phyloP scores from a whole-genome alignment of 2,797 vertebrate species.

The Carcharodon carcharias region DNA sequence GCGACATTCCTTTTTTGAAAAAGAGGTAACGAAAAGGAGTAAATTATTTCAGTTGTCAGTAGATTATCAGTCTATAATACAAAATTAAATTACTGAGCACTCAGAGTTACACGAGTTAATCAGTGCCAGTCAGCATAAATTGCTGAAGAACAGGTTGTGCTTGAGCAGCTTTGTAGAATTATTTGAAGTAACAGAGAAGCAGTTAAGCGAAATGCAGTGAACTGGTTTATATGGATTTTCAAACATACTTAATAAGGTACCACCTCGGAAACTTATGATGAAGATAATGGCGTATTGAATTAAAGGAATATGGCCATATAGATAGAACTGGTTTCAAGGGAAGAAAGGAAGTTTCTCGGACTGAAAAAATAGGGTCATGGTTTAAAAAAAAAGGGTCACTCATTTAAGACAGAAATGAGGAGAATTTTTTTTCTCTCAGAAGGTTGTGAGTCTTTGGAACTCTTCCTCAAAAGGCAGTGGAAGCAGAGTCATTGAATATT shows the following conservation, averaged over 20 bases:
- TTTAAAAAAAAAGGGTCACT: no score
- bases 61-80: background rate
- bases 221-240: background rate
- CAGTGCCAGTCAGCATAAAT: background rate
- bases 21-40: background rate
- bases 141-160: background rate
- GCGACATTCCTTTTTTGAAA: background rate
- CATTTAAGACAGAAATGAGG: no score
- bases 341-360: background rate
- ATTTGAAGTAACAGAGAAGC: background rate
- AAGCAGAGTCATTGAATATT: no score
- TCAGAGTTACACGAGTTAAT: background rate
- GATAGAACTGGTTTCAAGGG: background rate
- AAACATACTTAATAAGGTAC: background rate
- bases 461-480: no score
- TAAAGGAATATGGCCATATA: background rate
- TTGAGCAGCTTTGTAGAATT: background rate
- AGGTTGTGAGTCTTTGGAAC: no score
- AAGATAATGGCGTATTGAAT: background rate
- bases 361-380: background rate
- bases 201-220: background rate
- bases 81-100: conserved; percentile 2
- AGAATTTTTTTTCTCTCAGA: no score
- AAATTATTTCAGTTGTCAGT: background rate
- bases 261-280: background rate